phyloP scores from a whole-genome alignment of 2,797 vertebrate genomes.

The Enteromius thamalakanensis region DNA sequence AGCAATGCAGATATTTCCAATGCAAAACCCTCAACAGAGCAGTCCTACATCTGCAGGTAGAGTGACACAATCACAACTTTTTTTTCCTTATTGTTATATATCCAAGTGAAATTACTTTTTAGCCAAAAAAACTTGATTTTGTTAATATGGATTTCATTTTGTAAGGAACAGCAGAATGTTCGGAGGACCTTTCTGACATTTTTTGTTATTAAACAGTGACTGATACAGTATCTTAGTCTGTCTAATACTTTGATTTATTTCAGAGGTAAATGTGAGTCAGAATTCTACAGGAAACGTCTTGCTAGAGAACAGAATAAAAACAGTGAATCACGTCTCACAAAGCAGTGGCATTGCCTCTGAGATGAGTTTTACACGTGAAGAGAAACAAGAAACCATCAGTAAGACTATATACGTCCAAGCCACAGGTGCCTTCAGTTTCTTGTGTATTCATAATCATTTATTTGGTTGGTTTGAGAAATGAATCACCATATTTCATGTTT shows the following conservation, averaged over 20 bases:
- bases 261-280: constrained; percentile 46
- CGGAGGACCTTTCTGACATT: not conserved
- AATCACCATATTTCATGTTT: not conserved
- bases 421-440: constrained; percentile 76
- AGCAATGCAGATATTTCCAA: constrained; percentile 67
- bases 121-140: not conserved
- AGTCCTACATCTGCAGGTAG: constrained; percentile 62
- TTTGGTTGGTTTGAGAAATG: not conserved
- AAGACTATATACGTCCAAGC: constrained; percentile 74
- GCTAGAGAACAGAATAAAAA: not conserved
- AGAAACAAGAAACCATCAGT: constrained; percentile 47
- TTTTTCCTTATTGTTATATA: not conserved
- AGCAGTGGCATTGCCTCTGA: not conserved
- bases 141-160: not conserved
- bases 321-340: not conserved
- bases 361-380: constrained; percentile 21
- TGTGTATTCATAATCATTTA: not conserved
- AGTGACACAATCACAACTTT: too few species aligned
- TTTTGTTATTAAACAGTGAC: not conserved
- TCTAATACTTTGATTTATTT: constrained; percentile 20
- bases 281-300: not conserved
- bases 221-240: not conserved
- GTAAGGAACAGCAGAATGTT: not conserved
- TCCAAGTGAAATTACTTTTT: not conserved
- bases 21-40: constrained; percentile 20